phyloP scores from a whole-genome alignment of 2,888 invertebrate genomes.

The Spatulosminthurus flaviceps region DNA sequence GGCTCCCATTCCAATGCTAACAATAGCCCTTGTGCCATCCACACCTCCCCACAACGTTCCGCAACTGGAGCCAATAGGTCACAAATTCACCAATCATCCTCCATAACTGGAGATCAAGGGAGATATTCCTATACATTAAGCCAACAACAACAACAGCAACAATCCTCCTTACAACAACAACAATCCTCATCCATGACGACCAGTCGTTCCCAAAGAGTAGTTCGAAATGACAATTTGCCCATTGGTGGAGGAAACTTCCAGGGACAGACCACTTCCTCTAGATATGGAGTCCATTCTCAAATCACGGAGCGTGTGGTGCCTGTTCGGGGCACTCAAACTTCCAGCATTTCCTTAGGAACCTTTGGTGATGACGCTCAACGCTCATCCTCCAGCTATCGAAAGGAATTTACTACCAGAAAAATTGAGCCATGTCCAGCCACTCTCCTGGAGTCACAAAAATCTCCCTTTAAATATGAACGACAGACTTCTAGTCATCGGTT shows the following conservation, averaged over 20 bases:
- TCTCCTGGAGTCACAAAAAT: conserved; percentile 75
- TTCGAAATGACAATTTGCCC: conserved; percentile 75
- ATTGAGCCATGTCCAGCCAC: conserved; percentile 82
- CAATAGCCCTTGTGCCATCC: conserved; percentile 33
- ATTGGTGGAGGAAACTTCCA: conserved; percentile 74
- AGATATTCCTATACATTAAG: conserved; percentile 39
- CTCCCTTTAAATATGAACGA: conserved; percentile 84
- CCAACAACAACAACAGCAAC: conserved; percentile 45
- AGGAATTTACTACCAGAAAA: conserved; percentile 77
- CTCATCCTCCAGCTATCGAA: conserved; percentile 73
- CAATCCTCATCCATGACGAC: conserved; percentile 57
- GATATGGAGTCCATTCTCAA: conserved; percentile 54
- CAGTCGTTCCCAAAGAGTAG: conserved; percentile 72
- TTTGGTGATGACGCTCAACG: conserved; percentile 68
- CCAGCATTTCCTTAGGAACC: conserved; percentile 80
- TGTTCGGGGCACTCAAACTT: conserved; percentile 74
- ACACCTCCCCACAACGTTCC: not conserved
- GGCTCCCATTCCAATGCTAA: conserved; percentile 27
- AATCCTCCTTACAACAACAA: conserved; percentile 31
- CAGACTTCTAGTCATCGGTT: conserved; percentile 87
- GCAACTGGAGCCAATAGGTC: not conserved
- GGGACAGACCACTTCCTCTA: conserved; percentile 74
- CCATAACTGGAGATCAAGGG: conserved; percentile 26
- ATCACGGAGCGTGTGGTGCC: conserved; percentile 60
- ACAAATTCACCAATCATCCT: not conserved